phyloP scores from a whole-genome alignment of 2,113 vertebrate species.

The Azemiops feae region DNA sequence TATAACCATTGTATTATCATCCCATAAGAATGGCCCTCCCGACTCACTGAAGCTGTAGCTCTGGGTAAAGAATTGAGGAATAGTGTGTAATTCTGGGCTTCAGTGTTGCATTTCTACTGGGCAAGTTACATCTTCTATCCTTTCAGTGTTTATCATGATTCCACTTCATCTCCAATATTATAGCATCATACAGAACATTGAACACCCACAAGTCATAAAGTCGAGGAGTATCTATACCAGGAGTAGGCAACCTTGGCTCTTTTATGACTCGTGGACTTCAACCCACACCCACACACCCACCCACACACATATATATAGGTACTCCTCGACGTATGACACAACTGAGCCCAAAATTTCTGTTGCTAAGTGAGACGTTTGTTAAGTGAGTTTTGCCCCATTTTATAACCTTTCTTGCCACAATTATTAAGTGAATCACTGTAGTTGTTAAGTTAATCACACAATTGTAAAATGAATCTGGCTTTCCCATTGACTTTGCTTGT shows the following conservation, averaged over 20 bases:
- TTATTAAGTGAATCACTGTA: neutral
- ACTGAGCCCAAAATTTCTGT: neutral
- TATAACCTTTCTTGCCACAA: neutral
- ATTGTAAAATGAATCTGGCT: neutral
- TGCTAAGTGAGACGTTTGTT: neutral
- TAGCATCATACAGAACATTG: neutral
- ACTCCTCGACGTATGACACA: neutral
- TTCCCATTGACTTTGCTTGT: neutral
- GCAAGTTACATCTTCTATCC: neutral
- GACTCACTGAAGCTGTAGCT: neutral
- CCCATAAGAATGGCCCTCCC: neutral
- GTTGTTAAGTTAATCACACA: neutral
- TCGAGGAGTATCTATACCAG: no score
- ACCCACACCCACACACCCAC: no score
- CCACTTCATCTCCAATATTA: neutral
- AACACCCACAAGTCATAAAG: no score
- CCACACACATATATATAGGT: neutral
- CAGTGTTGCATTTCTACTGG: neutral
- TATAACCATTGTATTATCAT: neutral
- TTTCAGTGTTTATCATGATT: neutral
- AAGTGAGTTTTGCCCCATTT: neutral
- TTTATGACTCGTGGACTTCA: no score
- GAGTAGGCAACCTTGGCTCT: no score
- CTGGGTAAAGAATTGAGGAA: neutral
- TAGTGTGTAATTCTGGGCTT: neutral